Conservation (phyloP, 2,797 vertebrate genomes). For the Sardinella longiceps region DNA sequence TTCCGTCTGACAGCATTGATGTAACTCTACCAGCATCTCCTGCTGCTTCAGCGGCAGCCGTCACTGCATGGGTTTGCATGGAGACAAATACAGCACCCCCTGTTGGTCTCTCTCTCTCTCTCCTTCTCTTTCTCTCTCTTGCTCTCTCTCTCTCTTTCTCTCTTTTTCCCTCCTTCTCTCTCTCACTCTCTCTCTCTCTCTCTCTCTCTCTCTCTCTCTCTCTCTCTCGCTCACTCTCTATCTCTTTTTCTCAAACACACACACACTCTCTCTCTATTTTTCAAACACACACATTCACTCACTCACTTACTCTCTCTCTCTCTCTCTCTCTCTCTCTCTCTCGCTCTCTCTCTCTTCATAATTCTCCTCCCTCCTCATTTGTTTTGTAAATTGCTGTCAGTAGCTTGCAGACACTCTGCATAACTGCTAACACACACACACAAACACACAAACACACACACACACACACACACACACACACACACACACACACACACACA, state of each 20-base stretch:
- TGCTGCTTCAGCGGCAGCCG: background rate
- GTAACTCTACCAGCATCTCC: background rate
- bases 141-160: no score
- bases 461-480: background rate
- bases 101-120: background rate
- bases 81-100: background rate
- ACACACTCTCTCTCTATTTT: no score
- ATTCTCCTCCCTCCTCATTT: slow-evolving; percentile 15
- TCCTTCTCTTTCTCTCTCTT: background rate
- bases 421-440: background rate
- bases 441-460: background rate
- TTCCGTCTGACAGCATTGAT: background rate
- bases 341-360: slow-evolving; percentile 3
- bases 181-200: background rate
- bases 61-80: background rate
- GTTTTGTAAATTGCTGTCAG: slow-evolving; percentile 25
- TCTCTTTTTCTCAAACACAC: background rate
- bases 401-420: slow-evolving; percentile 4
- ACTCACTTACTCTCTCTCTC: background rate
- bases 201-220: background rate
- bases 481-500: background rate
- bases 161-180: no score
- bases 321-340: background rate
- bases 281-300: no score
- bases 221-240: background rate